Base-by-base conservation (phyloP, 2,888 invertebrate species). In the Ophion ellenae region DNA sequence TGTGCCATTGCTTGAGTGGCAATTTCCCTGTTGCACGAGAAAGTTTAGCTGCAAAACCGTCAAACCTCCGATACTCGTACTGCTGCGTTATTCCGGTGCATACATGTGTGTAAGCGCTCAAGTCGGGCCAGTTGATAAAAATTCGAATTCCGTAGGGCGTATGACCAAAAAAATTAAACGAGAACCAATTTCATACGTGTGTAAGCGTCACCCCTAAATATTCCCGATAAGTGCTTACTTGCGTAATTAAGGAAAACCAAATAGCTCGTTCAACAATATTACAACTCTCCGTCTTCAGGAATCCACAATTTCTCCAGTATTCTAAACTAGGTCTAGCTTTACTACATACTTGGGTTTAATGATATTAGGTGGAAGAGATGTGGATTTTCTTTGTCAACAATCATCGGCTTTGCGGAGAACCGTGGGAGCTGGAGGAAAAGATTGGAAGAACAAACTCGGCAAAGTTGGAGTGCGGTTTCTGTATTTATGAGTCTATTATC, bases 401-500 rank as follows among this genome's bases (percentile, higher is more conserved):
- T 24, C 53, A 66, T 63, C 64, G n/a, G 36, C 20, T 66, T 76
- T 75, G 36, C 47, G 75, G 75, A 45, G 71, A 76, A 76, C 59
- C 36, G 14, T 17, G 40, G 69, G 47, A 45, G 61, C 32, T 57
- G 36, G 53, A 36, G 24, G 45, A 36, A 20, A 32, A 64, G 70
- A 71, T 53, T 70, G 79, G 79, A 36, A 71, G 70, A 79, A 79
- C 63, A 53, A 79, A 79, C 36, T 28, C 32, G 7, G 40, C 20
- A 45, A 40, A 59, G 81, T 81, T 59, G 70, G 59, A 67, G 59
- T 74, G 73, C 53, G 74, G 64, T 81, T 81, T 81, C 74, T 74
- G 59, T 85, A 82, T 85, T 85, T 85, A 85, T 85, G 78, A 57
- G 53, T 76, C 63, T 66, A 85, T 79, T 85, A 82, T 83, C 83